Percentiles rank a stretch among this genome's conserved stretches.
These are phyloP conservation scores for Zelleria hepariella DNA, from an alignment of 2,888 invertebrate genomes.

Conservation along the genomic window DNA sequence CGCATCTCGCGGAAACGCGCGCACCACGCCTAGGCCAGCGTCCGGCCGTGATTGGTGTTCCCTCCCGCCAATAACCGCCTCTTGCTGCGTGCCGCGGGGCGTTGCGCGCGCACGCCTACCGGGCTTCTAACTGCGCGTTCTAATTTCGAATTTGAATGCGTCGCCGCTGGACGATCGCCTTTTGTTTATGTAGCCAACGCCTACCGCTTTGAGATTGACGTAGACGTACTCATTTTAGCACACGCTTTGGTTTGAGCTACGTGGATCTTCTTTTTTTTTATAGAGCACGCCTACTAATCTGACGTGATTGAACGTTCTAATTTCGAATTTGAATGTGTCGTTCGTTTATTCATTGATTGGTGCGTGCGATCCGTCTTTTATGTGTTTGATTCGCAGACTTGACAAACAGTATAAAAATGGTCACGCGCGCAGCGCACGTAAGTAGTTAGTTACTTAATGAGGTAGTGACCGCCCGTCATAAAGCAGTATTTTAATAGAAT, in stretches of 20 bases:
- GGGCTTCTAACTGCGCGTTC: constrained; percentile 24
- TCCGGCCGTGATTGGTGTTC: constrained; percentile 52
- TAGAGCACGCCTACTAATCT: constrained; percentile 54
- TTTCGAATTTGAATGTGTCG: constrained; percentile 45
- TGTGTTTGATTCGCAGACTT: too few species aligned
- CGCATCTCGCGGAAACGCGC: constrained; percentile 33
- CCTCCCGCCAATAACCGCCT: constrained; percentile 42
- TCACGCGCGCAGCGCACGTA: too few species aligned
- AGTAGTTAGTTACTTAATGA: too few species aligned
- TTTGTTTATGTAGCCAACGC: neutral
- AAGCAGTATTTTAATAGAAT: too few species aligned
- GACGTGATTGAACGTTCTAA: constrained; percentile 34
- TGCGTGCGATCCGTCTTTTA: too few species aligned
- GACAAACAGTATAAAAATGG: too few species aligned
- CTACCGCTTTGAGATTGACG: neutral
- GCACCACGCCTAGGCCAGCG: constrained; percentile 41
- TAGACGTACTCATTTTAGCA: too few species aligned
- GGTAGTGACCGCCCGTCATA: too few species aligned
- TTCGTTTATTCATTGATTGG: too few species aligned
- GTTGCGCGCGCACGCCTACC: constrained; percentile 52
- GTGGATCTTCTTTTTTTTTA: too few species aligned
- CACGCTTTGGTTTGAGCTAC: too few species aligned
- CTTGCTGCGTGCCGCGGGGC: constrained; percentile 39
- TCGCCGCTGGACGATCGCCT: neutral
- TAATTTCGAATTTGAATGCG: constrained; percentile 53